Conservation (phyloP, 1,140 invertebrate genomes). For the Anastatus disparis region DNA sequence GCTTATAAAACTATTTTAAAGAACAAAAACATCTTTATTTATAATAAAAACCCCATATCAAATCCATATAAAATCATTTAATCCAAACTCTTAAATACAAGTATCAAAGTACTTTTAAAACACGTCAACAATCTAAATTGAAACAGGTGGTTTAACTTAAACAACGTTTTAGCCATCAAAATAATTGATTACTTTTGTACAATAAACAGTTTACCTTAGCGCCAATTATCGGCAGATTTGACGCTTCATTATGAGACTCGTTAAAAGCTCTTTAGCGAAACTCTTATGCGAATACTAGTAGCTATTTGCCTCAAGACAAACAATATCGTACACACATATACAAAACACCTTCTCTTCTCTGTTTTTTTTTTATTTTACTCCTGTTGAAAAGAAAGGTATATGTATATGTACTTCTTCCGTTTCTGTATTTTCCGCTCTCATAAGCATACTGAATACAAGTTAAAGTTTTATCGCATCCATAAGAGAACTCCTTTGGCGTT, state of each 20-base stretch:
- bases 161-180: too few relatives aligned
- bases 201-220: not conserved
- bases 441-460: too few relatives aligned
- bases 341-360: too few relatives aligned
- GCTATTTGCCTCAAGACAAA: not conserved
- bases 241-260: slow-evolving; percentile 6
- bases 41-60: not conserved
- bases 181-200: too few relatives aligned
- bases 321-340: too few relatives aligned
- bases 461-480: not conserved
- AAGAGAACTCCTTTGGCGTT: not conserved
- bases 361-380: too few relatives aligned
- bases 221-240: slow-evolving; percentile 23
- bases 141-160: too few relatives aligned
- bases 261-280: slow-evolving; percentile 18
- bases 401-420: not conserved
- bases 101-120: too few relatives aligned
- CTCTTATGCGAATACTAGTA: not conserved
- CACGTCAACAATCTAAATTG: too few relatives aligned
- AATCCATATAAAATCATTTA: too few relatives aligned
- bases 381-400: not conserved
- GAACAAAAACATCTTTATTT: not conserved
- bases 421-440: slow-evolving; percentile 20
- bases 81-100: too few relatives aligned
- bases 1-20: too few relatives aligned